Percentiles rank a stretch among this genome's conserved stretches.
Conservation (phyloP, 2,888 invertebrate genomes). For the Geotrupes spiniger region DNA sequence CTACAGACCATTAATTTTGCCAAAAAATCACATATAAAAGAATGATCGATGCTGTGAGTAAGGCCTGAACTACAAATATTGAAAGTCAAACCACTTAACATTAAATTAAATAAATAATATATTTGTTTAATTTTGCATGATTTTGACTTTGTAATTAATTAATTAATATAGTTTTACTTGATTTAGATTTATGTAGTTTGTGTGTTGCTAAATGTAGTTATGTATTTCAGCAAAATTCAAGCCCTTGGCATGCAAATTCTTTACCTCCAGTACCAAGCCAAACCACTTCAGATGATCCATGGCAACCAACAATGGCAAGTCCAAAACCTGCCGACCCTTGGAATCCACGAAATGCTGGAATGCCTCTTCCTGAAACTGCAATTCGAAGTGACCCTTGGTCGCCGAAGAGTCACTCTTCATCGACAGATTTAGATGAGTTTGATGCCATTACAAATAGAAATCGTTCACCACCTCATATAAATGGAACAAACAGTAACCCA, state of each 20-base stretch:
- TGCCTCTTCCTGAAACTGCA: slow-evolving; percentile 36
- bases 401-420: slow-evolving; percentile 50
- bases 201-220: too few relatives aligned
- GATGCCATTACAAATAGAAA: slow-evolving; percentile 80
- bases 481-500: slow-evolving; percentile 44
- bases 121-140: too few relatives aligned
- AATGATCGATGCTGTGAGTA: too few relatives aligned
- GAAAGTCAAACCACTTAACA: too few relatives aligned
- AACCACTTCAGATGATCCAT: slow-evolving; percentile 55
- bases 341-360: slow-evolving; percentile 32
- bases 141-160: too few relatives aligned
- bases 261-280: slow-evolving; percentile 37
- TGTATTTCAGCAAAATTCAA: slow-evolving; percentile 46
- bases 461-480: slow-evolving; percentile 38
- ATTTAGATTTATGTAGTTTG: too few relatives aligned
- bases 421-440: slow-evolving; percentile 81
- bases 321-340: slow-evolving; percentile 29
- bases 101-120: too few relatives aligned
- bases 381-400: slow-evolving; percentile 55
- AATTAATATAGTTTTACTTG: too few relatives aligned
- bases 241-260: slow-evolving; percentile 63
- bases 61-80: too few relatives aligned
- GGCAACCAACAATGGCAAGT: slow-evolving; percentile 50
- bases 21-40: too few relatives aligned
- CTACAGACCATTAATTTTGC: too few relatives aligned